phyloP scores from a whole-genome alignment of 2,113 vertebrate genomes.

The Stercorarius parasiticus region DNA sequence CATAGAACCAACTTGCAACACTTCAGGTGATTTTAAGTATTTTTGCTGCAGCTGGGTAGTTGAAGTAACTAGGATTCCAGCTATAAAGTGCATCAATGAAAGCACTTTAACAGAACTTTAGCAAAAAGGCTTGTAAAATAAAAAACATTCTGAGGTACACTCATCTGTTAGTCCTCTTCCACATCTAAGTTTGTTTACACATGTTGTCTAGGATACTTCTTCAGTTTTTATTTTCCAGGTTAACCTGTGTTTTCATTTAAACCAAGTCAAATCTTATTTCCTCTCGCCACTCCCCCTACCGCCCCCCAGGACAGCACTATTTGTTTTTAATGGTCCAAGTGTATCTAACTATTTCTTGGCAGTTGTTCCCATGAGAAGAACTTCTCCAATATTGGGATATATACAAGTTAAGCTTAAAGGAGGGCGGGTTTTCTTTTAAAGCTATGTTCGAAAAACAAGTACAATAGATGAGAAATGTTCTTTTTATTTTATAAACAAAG shows the following conservation, averaged over 20 bases:
- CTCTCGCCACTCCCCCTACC: background rate
- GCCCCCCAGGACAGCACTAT: background rate
- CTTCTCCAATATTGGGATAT: background rate
- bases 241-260: background rate
- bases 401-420: background rate
- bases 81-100: background rate
- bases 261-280: background rate
- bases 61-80: background rate
- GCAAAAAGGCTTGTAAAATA: background rate
- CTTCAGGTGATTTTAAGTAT: background rate
- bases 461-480: background rate
- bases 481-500: constrained; percentile 32
- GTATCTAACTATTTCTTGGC: background rate
- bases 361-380: background rate
- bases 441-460: background rate
- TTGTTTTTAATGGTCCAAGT: background rate
- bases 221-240: background rate
- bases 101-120: background rate
- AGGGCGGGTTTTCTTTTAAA: background rate
- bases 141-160: background rate
- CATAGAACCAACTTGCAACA: background rate
- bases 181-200: background rate
- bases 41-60: background rate
- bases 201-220: no score
- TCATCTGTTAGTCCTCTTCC: background rate